Conservation (phyloP, 1,140 invertebrate species). For the Philaenus spumarius region DNA sequence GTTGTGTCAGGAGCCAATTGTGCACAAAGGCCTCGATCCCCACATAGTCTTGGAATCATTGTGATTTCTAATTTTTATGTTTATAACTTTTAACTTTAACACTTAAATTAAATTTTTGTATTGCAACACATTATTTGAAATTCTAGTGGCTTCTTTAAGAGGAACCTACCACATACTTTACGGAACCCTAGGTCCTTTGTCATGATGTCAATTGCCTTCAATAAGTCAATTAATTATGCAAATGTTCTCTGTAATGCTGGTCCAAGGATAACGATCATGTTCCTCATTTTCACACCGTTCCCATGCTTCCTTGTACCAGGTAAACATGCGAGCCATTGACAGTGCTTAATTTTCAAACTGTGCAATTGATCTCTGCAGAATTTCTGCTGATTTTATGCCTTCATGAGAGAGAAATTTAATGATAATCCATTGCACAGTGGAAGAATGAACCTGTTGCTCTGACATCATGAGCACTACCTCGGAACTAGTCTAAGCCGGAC, state of each 20-base stretch:
- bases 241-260: constrained; percentile 14
- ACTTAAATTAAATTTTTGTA: too few relatives aligned
- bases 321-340: constrained; percentile 1
- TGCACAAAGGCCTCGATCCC: constrained; percentile 5
- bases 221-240: too few relatives aligned
- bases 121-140: too few relatives aligned
- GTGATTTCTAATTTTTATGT: background rate
- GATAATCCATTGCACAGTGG: too few relatives aligned
- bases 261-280: background rate
- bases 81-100: background rate
- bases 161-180: constrained; percentile 11
- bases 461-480: too few relatives aligned
- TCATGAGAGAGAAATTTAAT: too few relatives aligned
- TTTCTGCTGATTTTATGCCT: too few relatives aligned
- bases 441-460: too few relatives aligned
- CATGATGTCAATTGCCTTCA: constrained; percentile 1
- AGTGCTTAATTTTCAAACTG: background rate
- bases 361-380: background rate
- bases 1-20: constrained; percentile 19
- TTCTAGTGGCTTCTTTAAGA: too few relatives aligned
- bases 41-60: constrained; percentile 2
- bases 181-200: constrained; percentile 1
- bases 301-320: background rate
- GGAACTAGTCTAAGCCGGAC: too few relatives aligned
- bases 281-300: constrained; percentile 1